phyloP scores from a whole-genome alignment of 2,888 invertebrate genomes.

The Pristionchus exspectatus region DNA sequence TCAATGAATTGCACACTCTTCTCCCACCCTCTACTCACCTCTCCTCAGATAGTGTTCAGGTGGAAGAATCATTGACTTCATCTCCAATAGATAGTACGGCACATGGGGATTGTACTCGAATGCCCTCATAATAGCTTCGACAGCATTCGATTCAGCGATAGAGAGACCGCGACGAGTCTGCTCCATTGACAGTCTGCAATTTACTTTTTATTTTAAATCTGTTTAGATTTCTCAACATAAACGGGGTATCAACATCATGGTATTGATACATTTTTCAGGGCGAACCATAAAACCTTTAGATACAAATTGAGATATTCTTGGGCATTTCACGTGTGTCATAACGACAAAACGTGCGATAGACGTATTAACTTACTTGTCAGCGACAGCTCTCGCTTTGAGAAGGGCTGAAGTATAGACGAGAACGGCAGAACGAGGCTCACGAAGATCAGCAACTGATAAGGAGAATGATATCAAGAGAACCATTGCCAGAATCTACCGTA shows the following conservation, averaged over 20 bases:
- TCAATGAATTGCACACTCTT: constrained; percentile 42
- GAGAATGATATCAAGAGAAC: neutral
- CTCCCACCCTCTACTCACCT: constrained; percentile 11
- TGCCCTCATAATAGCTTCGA: constrained; percentile 91
- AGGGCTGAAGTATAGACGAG: constrained; percentile 95
- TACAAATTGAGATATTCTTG: neutral
- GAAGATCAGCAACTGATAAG: constrained; percentile 85
- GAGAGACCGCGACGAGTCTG: constrained; percentile 84
- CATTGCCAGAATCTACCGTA: neutral
- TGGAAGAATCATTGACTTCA: constrained; percentile 94
- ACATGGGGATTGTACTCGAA: constrained; percentile 99
- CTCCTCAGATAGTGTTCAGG: constrained; percentile 93
- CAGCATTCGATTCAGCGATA: constrained; percentile 91
- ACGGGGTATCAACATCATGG: no score
- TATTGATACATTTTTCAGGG: no score
- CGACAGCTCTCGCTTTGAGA: constrained; percentile 86
- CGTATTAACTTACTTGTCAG: constrained; percentile 74
- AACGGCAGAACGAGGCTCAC: constrained; percentile 93
- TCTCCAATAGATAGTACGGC: constrained; percentile 83
- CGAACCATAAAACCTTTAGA: no score
- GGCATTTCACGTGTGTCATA: neutral
- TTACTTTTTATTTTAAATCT: no score
- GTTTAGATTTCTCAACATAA: no score
- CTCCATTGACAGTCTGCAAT: constrained; percentile 71
- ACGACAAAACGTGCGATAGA: neutral